Percentiles rank a stretch among this genome's conserved stretches.
These are phyloP conservation scores for Chaunax sp. DNA, from an alignment of 2,797 vertebrate genomes.

Conservation along the genomic window DNA sequence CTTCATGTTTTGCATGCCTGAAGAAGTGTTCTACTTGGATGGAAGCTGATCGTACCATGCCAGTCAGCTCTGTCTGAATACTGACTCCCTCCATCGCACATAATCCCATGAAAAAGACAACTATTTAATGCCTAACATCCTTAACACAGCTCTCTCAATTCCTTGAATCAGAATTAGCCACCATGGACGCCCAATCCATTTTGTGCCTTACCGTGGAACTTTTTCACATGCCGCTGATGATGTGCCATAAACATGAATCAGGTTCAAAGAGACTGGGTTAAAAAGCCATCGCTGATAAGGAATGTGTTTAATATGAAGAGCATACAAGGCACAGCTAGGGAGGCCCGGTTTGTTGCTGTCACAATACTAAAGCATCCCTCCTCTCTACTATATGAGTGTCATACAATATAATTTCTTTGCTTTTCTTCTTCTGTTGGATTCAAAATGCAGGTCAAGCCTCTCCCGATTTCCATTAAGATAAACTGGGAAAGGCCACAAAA, in stretches of 20 bases:
- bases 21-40: constrained; percentile 83
- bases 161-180: constrained; percentile 70
- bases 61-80: constrained; percentile 75
- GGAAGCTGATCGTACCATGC: constrained; percentile 69
- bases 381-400: constrained; percentile 11
- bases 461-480: constrained; percentile 71
- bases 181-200: constrained; percentile 55
- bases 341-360: constrained; percentile 13
- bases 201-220: constrained; percentile 46
- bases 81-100: constrained; percentile 74
- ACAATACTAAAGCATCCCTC: constrained; percentile 26
- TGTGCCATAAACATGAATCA: constrained; percentile 45
- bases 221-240: constrained; percentile 39
- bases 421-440: constrained; percentile 26
- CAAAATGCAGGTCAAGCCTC: constrained; percentile 39
- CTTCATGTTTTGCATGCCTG: constrained; percentile 77
- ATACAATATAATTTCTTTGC: constrained; percentile 31
- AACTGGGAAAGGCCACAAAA: constrained; percentile 38
- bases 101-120: constrained; percentile 78
- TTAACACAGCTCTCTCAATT: constrained; percentile 66
- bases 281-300: constrained; percentile 44
- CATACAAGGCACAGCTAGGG: constrained; percentile 5
- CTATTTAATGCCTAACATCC: constrained; percentile 79
- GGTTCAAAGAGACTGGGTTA: constrained; percentile 40
- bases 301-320: constrained; percentile 7